Conservation (phyloP, 2,888 invertebrate species). For the Caradrina kadenii region DNA sequence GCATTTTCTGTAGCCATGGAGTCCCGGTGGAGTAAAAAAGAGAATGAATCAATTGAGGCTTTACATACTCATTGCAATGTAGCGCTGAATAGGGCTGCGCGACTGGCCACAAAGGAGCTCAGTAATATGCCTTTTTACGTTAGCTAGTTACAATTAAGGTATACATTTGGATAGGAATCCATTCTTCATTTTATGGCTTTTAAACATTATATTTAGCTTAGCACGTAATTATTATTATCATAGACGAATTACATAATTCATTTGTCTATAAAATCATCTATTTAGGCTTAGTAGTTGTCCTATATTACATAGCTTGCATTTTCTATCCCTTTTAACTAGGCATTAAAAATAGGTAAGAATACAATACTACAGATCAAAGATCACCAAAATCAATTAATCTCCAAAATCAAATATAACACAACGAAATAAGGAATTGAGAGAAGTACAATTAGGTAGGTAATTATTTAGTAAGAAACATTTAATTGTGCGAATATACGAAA, state of each 20-base stretch:
- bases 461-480: background rate
- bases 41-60: constrained; percentile 91
- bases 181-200: background rate
- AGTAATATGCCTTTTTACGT: constrained; percentile 89
- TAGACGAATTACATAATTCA: background rate
- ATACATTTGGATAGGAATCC: background rate
- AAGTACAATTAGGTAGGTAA: background rate
- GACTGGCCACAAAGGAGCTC: constrained; percentile 89
- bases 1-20: constrained; percentile 90
- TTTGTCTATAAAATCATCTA: background rate
- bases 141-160: constrained; percentile 53
- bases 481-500: background rate
- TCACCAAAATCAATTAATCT: too few species aligned
- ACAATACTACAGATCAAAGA: background rate
- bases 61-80: constrained; percentile 92
- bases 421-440: constrained; percentile 35
- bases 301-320: background rate
- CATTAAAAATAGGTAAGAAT: constrained; percentile 3
- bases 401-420: constrained; percentile 6
- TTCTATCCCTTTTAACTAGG: background rate
- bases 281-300: background rate
- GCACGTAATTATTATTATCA: background rate
- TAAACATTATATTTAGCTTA: constrained; percentile 1
- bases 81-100: constrained; percentile 91
- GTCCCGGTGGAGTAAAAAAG: constrained; percentile 91